phyloP scores from a whole-genome alignment of 2,888 invertebrate genomes.

The Ennomos quercinarius region DNA sequence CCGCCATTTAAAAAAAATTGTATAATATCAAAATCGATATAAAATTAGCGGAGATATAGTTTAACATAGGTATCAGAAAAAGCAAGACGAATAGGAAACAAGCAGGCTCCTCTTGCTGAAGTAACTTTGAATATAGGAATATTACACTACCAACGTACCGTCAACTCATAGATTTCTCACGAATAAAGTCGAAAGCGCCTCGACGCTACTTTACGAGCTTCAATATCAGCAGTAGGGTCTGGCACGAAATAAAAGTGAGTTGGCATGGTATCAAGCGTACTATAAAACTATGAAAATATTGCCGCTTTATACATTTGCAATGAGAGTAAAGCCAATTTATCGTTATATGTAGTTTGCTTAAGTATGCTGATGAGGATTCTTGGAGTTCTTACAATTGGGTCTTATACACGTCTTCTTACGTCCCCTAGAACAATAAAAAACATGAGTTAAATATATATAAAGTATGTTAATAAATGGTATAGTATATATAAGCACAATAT shows the following conservation, averaged over 20 bases:
- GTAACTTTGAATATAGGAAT: not conserved
- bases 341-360: slow-evolving; percentile 43
- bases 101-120: no score
- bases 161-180: slow-evolving; percentile 21
- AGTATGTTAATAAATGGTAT: slow-evolving; percentile 18
- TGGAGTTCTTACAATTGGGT: slow-evolving; percentile 25
- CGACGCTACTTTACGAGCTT: slow-evolving; percentile 52
- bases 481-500: slow-evolving; percentile 13
- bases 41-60: no score
- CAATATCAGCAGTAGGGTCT: slow-evolving; percentile 48
- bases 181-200: slow-evolving; percentile 26
- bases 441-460: slow-evolving; percentile 31
- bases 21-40: no score
- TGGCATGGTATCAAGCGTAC: slow-evolving; percentile 55
- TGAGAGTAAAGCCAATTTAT: slow-evolving; percentile 53
- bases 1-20: no score
- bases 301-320: slow-evolving; percentile 48
- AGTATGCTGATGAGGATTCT: slow-evolving; percentile 41
- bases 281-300: slow-evolving; percentile 62
- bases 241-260: slow-evolving; percentile 54
- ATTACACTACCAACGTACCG: slow-evolving; percentile 7
- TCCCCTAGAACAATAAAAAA: slow-evolving; percentile 32
- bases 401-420: slow-evolving; percentile 14
- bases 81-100: no score
- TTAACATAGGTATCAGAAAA: no score